Evolutionary conservation across 2,113 vertebrate genomes (phyloP).

Genomic region (Lynx canadensis): DNA sequence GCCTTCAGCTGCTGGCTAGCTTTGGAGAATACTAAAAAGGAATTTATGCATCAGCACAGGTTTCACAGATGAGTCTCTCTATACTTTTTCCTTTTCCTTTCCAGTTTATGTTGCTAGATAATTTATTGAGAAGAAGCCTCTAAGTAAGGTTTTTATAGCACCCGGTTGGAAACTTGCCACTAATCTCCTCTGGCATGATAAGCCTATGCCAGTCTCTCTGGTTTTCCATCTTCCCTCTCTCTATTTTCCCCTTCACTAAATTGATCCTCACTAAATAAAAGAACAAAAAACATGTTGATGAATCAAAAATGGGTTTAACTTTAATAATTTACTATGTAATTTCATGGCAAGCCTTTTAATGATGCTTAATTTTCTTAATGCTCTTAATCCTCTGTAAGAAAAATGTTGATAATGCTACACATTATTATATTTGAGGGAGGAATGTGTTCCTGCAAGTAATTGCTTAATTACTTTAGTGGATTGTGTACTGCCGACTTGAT

Average conservation of each 20-base stretch:
- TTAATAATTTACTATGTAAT: slow-evolving; percentile 81
- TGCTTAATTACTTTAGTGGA: slow-evolving; percentile 81
- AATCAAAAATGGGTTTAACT: slow-evolving; percentile 58
- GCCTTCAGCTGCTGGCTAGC: slow-evolving; percentile 47
- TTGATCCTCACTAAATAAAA: slow-evolving; percentile 67
- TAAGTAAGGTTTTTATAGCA: slow-evolving; percentile 73
- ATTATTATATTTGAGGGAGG: slow-evolving; percentile 73
- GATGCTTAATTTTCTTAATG: slow-evolving; percentile 72
- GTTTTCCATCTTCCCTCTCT: neutral
- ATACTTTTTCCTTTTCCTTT: slow-evolving; percentile 6
- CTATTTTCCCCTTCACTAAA: slow-evolving; percentile 47
- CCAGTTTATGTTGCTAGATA: slow-evolving; percentile 61
- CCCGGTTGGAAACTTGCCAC: slow-evolving; percentile 61
- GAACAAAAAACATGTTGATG: slow-evolving; percentile 49
- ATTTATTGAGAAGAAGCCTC: slow-evolving; percentile 74
- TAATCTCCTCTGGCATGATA: slow-evolving; percentile 46
- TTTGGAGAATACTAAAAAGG: slow-evolving; percentile 49
- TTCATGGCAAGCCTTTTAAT: slow-evolving; percentile 71
- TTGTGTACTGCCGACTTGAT: slow-evolving; percentile 71
- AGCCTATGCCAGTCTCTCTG: slow-evolving; percentile 24
- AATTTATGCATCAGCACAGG: slow-evolving; percentile 73
- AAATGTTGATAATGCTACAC: slow-evolving; percentile 70
- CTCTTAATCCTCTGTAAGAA: slow-evolving; percentile 74
- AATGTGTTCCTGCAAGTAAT: slow-evolving; percentile 78
- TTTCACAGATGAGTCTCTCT: slow-evolving; percentile 55